Evolutionary conservation across 2,888 invertebrate species (phyloP).

Genomic region (Ceratothoa steindachneri): DNA sequence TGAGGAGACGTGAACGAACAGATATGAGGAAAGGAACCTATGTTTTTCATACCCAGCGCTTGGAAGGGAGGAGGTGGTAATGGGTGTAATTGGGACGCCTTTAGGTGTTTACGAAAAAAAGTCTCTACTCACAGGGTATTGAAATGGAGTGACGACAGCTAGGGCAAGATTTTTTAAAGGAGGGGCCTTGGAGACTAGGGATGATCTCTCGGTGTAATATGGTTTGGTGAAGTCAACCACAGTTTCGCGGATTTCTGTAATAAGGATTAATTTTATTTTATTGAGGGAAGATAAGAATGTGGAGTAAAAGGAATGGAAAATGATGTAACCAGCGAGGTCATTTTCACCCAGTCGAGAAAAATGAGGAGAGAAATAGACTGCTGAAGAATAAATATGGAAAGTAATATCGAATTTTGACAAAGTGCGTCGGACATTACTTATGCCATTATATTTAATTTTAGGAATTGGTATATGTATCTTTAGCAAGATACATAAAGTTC

Average conservation of each 20-base stretch:
- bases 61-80: not conserved
- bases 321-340: too few species aligned
- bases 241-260: not conserved
- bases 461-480: too few species aligned
- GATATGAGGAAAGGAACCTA: too few species aligned
- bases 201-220: not conserved
- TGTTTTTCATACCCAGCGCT: not conserved
- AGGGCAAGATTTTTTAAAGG: not conserved
- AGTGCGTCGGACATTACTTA: too few species aligned
- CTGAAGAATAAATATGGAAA: too few species aligned
- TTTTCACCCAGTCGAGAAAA: not conserved
- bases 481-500: too few species aligned
- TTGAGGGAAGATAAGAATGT: too few species aligned
- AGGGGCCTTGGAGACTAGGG: not conserved
- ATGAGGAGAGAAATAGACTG: not conserved
- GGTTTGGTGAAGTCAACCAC: not conserved
- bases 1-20: too few species aligned
- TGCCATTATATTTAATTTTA: too few species aligned
- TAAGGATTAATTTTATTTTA: not conserved
- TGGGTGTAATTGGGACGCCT: not conserved
- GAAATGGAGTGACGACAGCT: not conserved
- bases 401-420: too few species aligned
- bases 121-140: not conserved
- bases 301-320: too few species aligned
- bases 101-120: too few species aligned